phyloP scores from a whole-genome alignment of 2,113 vertebrate genomes.

The Rhinopomastus cyanomelas region DNA sequence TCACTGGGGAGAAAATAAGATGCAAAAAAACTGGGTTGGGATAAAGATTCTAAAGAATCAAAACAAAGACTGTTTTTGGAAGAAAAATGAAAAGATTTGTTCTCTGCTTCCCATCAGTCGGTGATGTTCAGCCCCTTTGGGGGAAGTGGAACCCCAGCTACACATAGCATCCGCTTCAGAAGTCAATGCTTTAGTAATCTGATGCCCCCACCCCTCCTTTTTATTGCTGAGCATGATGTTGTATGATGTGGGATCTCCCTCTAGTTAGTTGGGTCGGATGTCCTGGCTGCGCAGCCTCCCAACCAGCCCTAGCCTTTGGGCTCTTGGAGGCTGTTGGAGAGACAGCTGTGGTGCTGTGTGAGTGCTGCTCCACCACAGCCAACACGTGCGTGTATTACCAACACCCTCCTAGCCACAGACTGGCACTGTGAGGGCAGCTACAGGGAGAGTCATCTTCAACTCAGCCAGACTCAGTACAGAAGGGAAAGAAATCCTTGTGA shows the following conservation, averaged over 20 bases:
- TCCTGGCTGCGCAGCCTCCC: background rate
- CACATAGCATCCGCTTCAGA: background rate
- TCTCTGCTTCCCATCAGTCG: background rate
- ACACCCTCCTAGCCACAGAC: background rate
- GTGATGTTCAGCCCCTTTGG: accelerated
- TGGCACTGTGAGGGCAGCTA: accelerated
- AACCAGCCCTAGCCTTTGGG: background rate
- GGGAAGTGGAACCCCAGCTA: background rate
- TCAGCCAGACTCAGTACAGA: background rate
- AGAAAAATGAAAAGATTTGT: background rate
- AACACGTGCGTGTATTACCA: accelerated
- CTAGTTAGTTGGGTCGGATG: background rate
- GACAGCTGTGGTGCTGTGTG: background rate
- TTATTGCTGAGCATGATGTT: background rate
- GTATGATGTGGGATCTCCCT: background rate
- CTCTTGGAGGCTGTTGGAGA: background rate
- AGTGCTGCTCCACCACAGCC: background rate
- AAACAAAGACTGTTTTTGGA: background rate
- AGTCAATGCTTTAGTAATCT: too few species aligned
- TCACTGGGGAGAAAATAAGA: background rate
- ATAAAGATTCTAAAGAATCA: background rate
- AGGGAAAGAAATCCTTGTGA: background rate
- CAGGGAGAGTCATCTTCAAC: background rate
- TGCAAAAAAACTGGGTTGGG: background rate
- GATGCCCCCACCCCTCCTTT: too few species aligned